phyloP scores from a whole-genome alignment of 2,888 invertebrate species.

The Byasa hedistus region DNA sequence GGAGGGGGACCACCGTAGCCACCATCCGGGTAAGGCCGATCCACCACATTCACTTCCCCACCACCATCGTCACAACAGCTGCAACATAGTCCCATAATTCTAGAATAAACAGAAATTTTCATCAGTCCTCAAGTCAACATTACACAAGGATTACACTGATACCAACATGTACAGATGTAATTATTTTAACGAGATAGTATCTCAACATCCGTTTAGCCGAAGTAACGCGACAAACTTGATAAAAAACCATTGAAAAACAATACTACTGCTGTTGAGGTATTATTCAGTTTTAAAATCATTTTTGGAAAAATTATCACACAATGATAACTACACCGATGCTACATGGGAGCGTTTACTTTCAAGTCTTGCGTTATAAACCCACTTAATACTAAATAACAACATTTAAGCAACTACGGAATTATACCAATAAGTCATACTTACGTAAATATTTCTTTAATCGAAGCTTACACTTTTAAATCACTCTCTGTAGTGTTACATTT shows the following conservation, averaged over 20 bases:
- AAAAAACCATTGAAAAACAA: no score
- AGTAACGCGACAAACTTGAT: no score
- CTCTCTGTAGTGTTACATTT: slow-evolving; percentile 11
- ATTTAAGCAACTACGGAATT: background rate
- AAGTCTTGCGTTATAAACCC: no score
- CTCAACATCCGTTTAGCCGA: no score
- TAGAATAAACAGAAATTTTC: slow-evolving; percentile 3
- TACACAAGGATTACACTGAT: background rate
- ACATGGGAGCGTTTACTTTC: no score
- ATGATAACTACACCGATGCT: no score
- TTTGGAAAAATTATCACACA: background rate
- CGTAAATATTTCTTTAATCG: background rate
- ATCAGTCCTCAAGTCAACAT: background rate
- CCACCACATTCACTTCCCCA: slow-evolving; percentile 46
- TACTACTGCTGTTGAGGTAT: background rate
- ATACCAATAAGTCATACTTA: background rate
- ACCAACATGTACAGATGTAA: background rate
- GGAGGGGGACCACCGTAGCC: slow-evolving; percentile 16
- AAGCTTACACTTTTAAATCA: slow-evolving; percentile 10
- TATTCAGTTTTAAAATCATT: background rate
- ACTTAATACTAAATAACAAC: no score
- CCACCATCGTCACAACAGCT: slow-evolving; percentile 43
- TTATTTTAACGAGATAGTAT: no score
- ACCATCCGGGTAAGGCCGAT: slow-evolving; percentile 35
- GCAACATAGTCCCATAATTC: slow-evolving; percentile 52